Conservation (phyloP, 2,797 vertebrate species). For the Anguilla obscura region DNA sequence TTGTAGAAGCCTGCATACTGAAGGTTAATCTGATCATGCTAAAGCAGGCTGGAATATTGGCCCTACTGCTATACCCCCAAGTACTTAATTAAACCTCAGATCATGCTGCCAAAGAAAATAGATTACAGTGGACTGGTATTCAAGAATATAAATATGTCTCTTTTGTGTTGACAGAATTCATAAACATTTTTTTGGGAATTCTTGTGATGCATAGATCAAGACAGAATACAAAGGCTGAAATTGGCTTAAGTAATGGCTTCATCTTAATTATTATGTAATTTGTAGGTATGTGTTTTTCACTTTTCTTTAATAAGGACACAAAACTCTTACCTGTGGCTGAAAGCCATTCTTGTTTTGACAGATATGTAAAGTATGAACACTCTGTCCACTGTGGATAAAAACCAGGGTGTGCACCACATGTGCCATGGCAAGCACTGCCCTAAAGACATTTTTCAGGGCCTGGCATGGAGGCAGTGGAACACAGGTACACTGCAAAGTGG, state of each 20-base stretch:
- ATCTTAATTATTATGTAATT: neutral
- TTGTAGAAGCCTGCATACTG: neutral
- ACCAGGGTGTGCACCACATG: conserved; percentile 56
- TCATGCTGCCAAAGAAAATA: neutral
- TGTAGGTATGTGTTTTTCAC: neutral
- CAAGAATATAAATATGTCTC: neutral
- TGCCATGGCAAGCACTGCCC: conserved; percentile 61
- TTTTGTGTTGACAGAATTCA: neutral
- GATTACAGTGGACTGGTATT: neutral
- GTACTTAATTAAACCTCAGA: neutral
- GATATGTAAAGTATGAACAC: conserved; percentile 57
- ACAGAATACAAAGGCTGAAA: neutral
- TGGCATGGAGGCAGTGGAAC: conserved; percentile 55
- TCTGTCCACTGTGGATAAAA: conserved; percentile 57
- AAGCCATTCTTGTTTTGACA: conserved; percentile 57
- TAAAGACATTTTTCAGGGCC: conserved; percentile 62
- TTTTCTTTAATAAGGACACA: neutral
- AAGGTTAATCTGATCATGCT: neutral
- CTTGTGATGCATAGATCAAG: neutral
- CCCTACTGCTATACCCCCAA: neutral
- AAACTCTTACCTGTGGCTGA: conserved; percentile 56
- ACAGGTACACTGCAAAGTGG: conserved; percentile 52
- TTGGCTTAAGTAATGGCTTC: neutral
- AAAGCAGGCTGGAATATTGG: neutral
- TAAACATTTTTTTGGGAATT: neutral